Percentiles rank a stretch among this genome's conserved stretches.
phyloP scores from a whole-genome alignment of 2,113 vertebrate species.

The Mugil cephalus region DNA sequence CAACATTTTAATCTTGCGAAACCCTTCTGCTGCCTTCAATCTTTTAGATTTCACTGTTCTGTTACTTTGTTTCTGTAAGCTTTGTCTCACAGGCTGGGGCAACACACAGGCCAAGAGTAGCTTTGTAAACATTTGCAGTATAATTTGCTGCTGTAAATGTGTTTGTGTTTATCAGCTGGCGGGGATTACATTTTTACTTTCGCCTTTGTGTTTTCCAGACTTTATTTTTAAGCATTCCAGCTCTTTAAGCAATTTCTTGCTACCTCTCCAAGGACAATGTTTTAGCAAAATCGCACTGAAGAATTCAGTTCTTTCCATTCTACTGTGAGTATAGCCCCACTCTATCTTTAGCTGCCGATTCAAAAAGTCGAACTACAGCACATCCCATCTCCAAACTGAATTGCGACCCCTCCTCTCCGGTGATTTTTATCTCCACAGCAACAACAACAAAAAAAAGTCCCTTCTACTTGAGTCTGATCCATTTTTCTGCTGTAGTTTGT shows the following conservation, averaged over 20 bases:
- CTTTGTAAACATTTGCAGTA: background rate
- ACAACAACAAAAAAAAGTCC: background rate
- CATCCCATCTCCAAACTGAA: background rate
- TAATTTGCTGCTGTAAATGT: background rate
- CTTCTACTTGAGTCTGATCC: background rate
- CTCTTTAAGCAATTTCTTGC: background rate
- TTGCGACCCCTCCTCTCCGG: background rate
- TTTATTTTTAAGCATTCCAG: background rate
- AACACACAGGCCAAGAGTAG: conserved; percentile 3
- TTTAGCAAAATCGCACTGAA: conserved; percentile 5
- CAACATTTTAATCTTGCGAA: background rate
- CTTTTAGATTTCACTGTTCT: background rate
- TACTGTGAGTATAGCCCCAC: conserved; percentile 2
- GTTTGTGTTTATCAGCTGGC: conserved; percentile 1
- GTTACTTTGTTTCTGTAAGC: conserved; percentile 1
- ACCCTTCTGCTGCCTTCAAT: conserved; percentile 15
- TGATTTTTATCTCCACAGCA: conserved; percentile 20
- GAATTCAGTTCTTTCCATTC: conserved; percentile 14
- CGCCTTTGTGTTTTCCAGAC: background rate
- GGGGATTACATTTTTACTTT: background rate
- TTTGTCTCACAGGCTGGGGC: background rate
- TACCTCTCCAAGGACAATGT: background rate
- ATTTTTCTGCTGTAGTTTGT: conserved; percentile 6
- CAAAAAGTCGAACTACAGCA: conserved; percentile 32
- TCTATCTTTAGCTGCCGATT: conserved; percentile 13